These are phyloP conservation scores for Plagiodera versicolora DNA, from an alignment of 2,888 invertebrate genomes.

Conservation along the genomic window DNA sequence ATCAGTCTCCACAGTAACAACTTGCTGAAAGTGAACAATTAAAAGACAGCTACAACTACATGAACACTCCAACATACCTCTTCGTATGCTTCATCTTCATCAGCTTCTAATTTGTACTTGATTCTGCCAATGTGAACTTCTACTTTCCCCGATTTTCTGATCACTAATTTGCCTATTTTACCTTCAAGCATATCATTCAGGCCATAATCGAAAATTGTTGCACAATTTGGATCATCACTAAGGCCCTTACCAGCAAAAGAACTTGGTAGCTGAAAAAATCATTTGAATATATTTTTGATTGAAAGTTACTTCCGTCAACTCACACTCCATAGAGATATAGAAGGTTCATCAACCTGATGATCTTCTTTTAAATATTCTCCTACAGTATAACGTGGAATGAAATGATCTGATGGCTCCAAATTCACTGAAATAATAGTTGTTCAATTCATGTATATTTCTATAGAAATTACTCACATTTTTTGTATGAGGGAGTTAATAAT, in stretches of 20 bases:
- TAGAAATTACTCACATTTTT: too few species aligned
- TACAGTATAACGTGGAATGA: background rate
- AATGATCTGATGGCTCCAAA: constrained; percentile 18
- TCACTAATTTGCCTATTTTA: constrained; percentile 47
- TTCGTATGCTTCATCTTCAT: constrained; percentile 24
- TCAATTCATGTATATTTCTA: background rate
- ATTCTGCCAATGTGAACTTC: constrained; percentile 47
- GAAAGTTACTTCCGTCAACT: constrained; percentile 20
- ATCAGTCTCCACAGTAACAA: constrained; percentile 33
- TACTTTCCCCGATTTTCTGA: constrained; percentile 48
- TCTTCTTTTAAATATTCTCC: constrained; percentile 37
- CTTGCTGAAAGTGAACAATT: constrained; percentile 32
- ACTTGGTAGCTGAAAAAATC: constrained; percentile 46
- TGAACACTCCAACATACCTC: too few species aligned
- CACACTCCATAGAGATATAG: constrained; percentile 45
- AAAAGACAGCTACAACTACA: constrained; percentile 10
- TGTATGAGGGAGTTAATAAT: too few species aligned
- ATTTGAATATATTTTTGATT: background rate
- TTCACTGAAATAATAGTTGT: constrained; percentile 29
- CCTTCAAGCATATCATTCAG: constrained; percentile 49
- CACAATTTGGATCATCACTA: constrained; percentile 45
- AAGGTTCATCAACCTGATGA: constrained; percentile 42
- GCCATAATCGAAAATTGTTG: constrained; percentile 44
- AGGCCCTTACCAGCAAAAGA: constrained; percentile 49
- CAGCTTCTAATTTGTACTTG: constrained; percentile 43